A percentile compares a stretch with the other conserved stretches of the same genome.
Conservation (phyloP, 2,797 vertebrate genomes). For the Triplophysa yarkandensis region DNA sequence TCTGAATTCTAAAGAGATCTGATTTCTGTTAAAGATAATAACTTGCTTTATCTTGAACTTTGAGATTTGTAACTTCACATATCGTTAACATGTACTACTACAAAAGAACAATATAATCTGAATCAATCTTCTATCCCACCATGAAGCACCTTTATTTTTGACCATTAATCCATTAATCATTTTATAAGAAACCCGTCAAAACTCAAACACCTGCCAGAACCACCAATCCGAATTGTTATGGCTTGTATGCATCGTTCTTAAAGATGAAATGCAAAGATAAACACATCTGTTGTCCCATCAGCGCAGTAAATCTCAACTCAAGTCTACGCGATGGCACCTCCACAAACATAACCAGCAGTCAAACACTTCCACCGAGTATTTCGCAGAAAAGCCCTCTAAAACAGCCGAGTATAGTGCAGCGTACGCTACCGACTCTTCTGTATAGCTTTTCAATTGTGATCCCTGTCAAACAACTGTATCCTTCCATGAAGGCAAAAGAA, state of each 20-base stretch:
- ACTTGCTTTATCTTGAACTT: too few relatives aligned
- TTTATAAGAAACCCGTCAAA: neutral
- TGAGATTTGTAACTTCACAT: too few relatives aligned
- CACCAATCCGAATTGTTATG: neutral
- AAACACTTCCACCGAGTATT: conserved; percentile 24
- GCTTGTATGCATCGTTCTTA: neutral
- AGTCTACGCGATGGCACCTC: conserved; percentile 19
- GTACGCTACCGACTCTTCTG: conserved; percentile 15
- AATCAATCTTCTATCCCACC: too few relatives aligned
- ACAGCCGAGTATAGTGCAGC: conserved; percentile 3
- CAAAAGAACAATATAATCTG: too few relatives aligned
- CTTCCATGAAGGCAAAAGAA: conserved; percentile 22
- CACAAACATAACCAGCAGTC: conserved; percentile 33
- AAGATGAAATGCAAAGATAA: conserved; percentile 23
- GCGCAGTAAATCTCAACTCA: conserved; percentile 16
- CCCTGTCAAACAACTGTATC: conserved; percentile 49
- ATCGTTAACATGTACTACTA: too few relatives aligned
- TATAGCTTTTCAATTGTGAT: conserved; percentile 37
- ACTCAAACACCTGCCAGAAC: neutral
- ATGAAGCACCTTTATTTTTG: neutral
- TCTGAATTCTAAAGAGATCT: too few relatives aligned
- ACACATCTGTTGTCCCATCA: conserved; percentile 31
- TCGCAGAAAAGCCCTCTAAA: conserved; percentile 13
- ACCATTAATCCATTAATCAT: too few relatives aligned
- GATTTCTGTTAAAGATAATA: too few relatives aligned